Evolutionary conservation across 2,797 vertebrate genomes (phyloP).

Genomic region (Sebastiscus albofasciatus): DNA sequence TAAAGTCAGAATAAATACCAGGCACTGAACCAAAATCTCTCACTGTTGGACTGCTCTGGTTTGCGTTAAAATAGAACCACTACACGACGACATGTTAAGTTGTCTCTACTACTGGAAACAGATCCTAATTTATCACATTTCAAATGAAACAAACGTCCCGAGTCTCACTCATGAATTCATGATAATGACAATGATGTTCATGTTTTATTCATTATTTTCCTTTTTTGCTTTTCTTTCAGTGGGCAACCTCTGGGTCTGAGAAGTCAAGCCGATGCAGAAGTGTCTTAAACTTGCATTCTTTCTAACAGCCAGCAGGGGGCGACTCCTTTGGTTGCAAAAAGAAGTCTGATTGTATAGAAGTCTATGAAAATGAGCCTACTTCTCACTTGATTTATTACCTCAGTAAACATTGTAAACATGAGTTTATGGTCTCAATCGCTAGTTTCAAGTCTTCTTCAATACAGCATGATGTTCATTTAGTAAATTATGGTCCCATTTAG

Average conservation of each 20-base stretch:
- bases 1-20: not conserved
- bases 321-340: too few relatives aligned
- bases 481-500: too few relatives aligned
- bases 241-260: too few relatives aligned
- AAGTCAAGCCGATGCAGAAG: too few relatives aligned
- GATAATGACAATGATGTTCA: not conserved
- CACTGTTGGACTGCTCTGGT: not conserved
- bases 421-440: too few relatives aligned
- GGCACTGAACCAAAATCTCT: not conserved
- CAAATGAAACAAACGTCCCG: not conserved
- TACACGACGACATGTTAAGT: not conserved
- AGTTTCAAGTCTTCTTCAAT: too few relatives aligned
- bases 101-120: not conserved
- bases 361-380: too few relatives aligned
- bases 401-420: too few relatives aligned
- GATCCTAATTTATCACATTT: not conserved
- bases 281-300: fast-evolving
- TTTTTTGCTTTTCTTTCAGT: not conserved
- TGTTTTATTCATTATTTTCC: not conserved
- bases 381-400: too few relatives aligned
- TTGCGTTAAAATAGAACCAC: not conserved
- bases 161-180: not conserved
- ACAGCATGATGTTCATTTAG: too few relatives aligned
- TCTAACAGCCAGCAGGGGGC: too few relatives aligned
- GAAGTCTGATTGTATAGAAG: too few relatives aligned